Base-by-base conservation (phyloP, 2,797 vertebrate genomes). In the Tachyglossus aculeatus region DNA sequence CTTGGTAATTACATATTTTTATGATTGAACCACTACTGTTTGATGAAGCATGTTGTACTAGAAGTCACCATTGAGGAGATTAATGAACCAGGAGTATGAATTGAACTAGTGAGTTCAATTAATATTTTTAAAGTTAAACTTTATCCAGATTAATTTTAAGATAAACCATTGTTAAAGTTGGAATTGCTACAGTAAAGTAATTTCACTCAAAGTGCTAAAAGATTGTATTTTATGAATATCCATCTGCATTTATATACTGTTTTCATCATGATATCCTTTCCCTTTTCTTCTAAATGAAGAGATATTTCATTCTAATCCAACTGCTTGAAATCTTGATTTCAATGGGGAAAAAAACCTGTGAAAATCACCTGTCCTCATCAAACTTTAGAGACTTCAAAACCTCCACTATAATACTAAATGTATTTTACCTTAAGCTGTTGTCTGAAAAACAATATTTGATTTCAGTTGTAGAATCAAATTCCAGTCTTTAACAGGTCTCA, bases 1-100 rank as follows among this genome's bases (percentile, higher is more conserved):
- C 10, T 33, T 63, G 73, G 65, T 25, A 77, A n/a, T 71, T 64
- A 25, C 34, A 53, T 6, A n/a, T 45, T 75, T 76, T 85, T 82
- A 80, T 77, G 73, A 86, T 41, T 58, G 67, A 85, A 81, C 59
- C 31, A 43, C 60, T 68, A 59, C 48, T 74, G 47, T 80, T 75
- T 80, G 82, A 87, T 78, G 81, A 84, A 63, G 54, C 73, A 57
- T 86, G 82, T 85, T 68, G 68, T 86, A 58, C 60, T 81, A 81
- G 88, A 82, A 67, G 34, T 59, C 51, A 64, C 51, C 71, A 50
- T 2, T 73, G 58, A 84, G 65, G 51, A 69, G 55, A 81, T 64
- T 81, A 87, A 88, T 79, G 74, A 87, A 71, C 55, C 57, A 82
- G 44, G 66, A 86, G n/a, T n/a, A n/a, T n/a, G n/a, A n/a, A n/a